These are phyloP conservation scores for Eilema depressum DNA, from an alignment of 2,888 invertebrate species.

Conservation along the genomic window DNA sequence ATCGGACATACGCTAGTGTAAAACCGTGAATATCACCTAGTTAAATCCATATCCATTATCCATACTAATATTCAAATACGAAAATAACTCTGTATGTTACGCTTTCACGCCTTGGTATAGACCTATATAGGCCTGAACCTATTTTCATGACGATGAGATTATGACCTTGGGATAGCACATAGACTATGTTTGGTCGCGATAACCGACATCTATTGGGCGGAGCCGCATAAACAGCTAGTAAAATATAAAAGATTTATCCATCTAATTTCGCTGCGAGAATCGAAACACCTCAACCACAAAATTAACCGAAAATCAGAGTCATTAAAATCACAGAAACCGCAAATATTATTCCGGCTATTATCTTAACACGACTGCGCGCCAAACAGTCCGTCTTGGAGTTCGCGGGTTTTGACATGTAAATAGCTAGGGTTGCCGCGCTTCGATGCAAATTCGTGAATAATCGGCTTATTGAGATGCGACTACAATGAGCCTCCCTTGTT, in stretches of 20 bases:
- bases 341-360: slow-evolving; percentile 41
- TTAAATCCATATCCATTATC: too few relatives aligned
- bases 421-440: slow-evolving; percentile 61
- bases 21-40: too few relatives aligned
- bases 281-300: background rate
- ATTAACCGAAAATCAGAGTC: slow-evolving; percentile 1
- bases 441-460: slow-evolving; percentile 81
- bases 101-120: too few relatives aligned
- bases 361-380: slow-evolving; percentile 36
- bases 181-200: too few relatives aligned
- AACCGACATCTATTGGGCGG: too few relatives aligned
- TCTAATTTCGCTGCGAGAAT: background rate
- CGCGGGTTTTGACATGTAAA: slow-evolving; percentile 76
- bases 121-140: too few relatives aligned
- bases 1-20: too few relatives aligned
- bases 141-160: too few relatives aligned
- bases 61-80: too few relatives aligned
- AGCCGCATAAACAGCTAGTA: too few relatives aligned
- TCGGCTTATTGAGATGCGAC: slow-evolving; percentile 75
- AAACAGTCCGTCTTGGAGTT: slow-evolving; percentile 55
- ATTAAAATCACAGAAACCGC: slow-evolving; percentile 17
- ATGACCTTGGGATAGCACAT: too few relatives aligned
- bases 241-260: background rate
- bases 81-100: too few relatives aligned
- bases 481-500: slow-evolving; percentile 69